Evolutionary conservation across 2,113 vertebrate genomes (phyloP).

Genomic region (Tragulus kanchil): DNA sequence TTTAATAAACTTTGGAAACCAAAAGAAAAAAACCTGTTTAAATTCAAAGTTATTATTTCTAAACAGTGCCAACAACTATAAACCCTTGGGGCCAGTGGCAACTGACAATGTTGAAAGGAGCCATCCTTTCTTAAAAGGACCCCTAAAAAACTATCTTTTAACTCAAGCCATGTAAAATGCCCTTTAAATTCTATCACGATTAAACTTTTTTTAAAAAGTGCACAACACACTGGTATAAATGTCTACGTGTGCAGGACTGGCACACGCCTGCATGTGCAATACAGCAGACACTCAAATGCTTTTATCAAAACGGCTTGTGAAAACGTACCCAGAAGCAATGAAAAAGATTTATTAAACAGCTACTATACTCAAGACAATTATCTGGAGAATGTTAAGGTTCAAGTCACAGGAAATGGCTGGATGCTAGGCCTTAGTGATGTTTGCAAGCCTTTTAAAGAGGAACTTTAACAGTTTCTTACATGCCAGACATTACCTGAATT

Average conservation of each 20-base stretch:
- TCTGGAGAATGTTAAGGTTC: conserved; percentile 12
- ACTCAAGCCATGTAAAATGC: conserved; percentile 18
- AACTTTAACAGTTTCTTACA: conserved; percentile 9
- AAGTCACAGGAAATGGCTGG: conserved; percentile 79
- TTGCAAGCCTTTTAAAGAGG: conserved; percentile 34
- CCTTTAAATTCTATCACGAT: neutral
- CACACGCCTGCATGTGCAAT: conserved; percentile 16
- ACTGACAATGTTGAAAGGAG: conserved; percentile 32
- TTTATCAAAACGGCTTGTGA: conserved; percentile 20
- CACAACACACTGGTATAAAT: neutral
- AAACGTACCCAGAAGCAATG: conserved; percentile 58
- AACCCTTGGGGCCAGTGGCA: conserved; percentile 14
- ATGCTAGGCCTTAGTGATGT: conserved; percentile 49
- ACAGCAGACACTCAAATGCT: conserved; percentile 28
- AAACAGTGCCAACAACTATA: conserved; percentile 11
- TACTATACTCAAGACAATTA: neutral
- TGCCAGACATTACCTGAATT: conserved; percentile 45
- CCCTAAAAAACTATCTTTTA: neutral
- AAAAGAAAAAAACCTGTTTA: neutral
- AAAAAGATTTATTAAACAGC: conserved; percentile 30
- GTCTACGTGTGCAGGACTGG: neutral
- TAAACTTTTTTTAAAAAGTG: neutral
- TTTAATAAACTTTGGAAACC: too few species aligned
- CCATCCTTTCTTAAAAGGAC: conserved; percentile 12
- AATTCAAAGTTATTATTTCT: conserved; percentile 44